phyloP scores from a whole-genome alignment of 2,888 invertebrate species.

The Leptodirus hochenwartii region DNA sequence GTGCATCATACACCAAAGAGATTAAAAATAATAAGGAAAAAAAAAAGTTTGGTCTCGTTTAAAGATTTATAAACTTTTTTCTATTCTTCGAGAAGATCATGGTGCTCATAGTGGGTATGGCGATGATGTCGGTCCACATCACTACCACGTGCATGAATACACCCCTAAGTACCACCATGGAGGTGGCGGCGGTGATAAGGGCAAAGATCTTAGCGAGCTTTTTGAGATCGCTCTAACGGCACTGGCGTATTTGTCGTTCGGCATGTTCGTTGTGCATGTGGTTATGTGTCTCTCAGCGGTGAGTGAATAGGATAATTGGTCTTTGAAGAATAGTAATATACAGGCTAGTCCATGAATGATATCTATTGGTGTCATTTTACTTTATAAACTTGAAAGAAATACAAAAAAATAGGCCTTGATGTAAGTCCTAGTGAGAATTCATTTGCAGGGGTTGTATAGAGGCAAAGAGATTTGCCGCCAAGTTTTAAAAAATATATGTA shows the following conservation, averaged over 20 bases:
- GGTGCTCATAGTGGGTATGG: not conserved
- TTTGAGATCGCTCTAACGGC: slow-evolving; percentile 69
- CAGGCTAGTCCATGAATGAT: slow-evolving; percentile 15
- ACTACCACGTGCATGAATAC: slow-evolving; percentile 12
- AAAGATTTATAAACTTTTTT: no score
- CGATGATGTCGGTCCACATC: slow-evolving; percentile 8
- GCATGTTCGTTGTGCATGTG: slow-evolving; percentile 61
- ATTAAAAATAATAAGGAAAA: no score
- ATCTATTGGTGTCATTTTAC: no score
- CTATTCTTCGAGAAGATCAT: not conserved
- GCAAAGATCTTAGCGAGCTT: slow-evolving; percentile 49
- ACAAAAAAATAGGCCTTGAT: no score
- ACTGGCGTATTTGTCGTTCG: slow-evolving; percentile 63
- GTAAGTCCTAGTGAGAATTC: no score
- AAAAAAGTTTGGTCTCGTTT: no score
- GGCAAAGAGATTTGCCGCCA: no score
- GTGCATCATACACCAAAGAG: no score
- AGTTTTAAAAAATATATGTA: no score
- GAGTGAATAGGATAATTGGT: no score
- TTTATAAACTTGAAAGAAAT: no score
- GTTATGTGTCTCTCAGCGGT: slow-evolving; percentile 50
- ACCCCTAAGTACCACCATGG: slow-evolving; percentile 22
- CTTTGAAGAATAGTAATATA: slow-evolving; percentile 33
- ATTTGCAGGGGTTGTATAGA: no score
- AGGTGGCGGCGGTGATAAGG: slow-evolving; percentile 22